Percentiles rank a stretch among this genome's conserved stretches.
These are phyloP conservation scores for Falco rusticolus DNA, from an alignment of 2,797 vertebrate species.

Conservation along the genomic window DNA sequence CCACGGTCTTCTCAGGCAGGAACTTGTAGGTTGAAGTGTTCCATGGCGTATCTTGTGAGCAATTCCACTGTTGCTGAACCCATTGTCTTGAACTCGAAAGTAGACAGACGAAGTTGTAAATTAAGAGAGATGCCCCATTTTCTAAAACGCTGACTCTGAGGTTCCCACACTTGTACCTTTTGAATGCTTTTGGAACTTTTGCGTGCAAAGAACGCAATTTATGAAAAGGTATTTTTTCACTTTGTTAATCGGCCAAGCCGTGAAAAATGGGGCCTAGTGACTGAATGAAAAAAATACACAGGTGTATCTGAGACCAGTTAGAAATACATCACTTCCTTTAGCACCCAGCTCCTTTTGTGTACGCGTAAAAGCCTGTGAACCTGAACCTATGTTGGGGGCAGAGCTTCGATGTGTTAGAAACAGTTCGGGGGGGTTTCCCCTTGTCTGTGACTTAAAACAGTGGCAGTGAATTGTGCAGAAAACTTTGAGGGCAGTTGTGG, in stretches of 20 bases:
- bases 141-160: background rate
- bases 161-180: background rate
- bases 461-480: background rate
- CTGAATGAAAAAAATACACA: background rate
- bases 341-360: background rate
- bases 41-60: background rate
- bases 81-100: background rate
- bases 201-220: background rate
- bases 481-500: background rate
- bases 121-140: background rate
- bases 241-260: background rate
- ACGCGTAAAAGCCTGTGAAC: fast-evolving
- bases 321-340: background rate
- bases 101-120: background rate
- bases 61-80: background rate
- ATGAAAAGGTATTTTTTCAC: background rate
- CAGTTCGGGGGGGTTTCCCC: background rate
- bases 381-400: fast-evolving
- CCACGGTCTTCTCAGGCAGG: background rate
- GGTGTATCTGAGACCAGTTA: background rate
- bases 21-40: background rate
- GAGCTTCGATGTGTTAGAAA: background rate
- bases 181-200: background rate
- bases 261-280: background rate
- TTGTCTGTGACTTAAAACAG: background rate